phyloP scores from a whole-genome alignment of 2,888 invertebrate species.

The Philonicus albiceps region DNA sequence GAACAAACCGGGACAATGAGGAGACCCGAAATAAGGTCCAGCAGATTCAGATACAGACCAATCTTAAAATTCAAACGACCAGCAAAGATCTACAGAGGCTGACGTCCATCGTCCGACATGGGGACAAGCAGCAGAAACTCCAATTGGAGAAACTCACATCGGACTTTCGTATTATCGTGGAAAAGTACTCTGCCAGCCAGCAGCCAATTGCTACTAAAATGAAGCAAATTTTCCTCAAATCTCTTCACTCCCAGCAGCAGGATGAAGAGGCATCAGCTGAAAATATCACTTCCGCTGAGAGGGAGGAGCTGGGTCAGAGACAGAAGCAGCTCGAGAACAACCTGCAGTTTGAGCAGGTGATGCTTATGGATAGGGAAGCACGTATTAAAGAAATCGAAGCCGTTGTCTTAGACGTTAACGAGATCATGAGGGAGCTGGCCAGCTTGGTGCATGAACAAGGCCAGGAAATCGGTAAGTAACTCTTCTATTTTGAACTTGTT shows the following conservation, averaged over 20 bases:
- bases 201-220: constrained; percentile 77
- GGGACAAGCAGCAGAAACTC: constrained; percentile 81
- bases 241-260: constrained; percentile 51
- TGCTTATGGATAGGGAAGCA: constrained; percentile 81
- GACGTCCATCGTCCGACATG: constrained; percentile 73
- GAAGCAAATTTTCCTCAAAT: constrained; percentile 63
- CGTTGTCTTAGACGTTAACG: constrained; percentile 82
- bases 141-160: constrained; percentile 84
- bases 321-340: constrained; percentile 55
- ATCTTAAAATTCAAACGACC: constrained; percentile 76
- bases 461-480: constrained; percentile 73
- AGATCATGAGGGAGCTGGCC: constrained; percentile 81
- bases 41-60: constrained; percentile 77
- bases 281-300: constrained; percentile 50
- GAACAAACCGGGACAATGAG: constrained; percentile 77
- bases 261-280: constrained; percentile 58
- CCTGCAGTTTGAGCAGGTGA: constrained; percentile 79
- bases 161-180: constrained; percentile 81
- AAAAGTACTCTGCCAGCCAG: constrained; percentile 80
- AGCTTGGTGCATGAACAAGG: constrained; percentile 76
- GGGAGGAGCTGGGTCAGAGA: constrained; percentile 61
- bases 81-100: constrained; percentile 77
- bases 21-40: constrained; percentile 73
- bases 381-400: constrained; percentile 82
- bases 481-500: no score